phyloP scores from a whole-genome alignment of 30 jellyfish, hydroid and myxozoan genomes.

The Aurelia sp. region DNA sequence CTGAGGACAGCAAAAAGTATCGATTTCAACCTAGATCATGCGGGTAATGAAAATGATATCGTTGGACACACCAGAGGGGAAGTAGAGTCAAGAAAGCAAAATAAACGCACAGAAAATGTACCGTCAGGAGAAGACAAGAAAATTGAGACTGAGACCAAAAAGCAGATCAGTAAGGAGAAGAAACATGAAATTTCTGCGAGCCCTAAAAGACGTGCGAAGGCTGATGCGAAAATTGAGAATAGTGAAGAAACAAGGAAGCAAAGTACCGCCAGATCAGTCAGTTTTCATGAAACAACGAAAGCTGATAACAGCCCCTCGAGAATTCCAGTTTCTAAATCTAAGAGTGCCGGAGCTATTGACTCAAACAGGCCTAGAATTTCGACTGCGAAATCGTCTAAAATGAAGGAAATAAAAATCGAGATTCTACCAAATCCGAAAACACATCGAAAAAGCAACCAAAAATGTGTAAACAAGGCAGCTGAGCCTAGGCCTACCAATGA shows the following conservation, averaged over 20 bases:
- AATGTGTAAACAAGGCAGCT: conserved; percentile 14
- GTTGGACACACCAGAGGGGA: background rate
- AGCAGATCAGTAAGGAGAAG: too few species aligned
- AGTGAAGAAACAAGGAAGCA: background rate
- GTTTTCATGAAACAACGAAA: conserved; percentile 42
- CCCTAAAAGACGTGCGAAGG: too few species aligned
- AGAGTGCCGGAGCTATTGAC: conserved; percentile 53
- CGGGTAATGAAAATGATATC: too few species aligned
- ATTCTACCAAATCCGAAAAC: conserved; percentile 45
- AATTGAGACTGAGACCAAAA: too few species aligned
- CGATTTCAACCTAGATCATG: background rate
- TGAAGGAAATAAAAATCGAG: conserved; percentile 27
- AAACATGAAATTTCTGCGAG: too few species aligned
- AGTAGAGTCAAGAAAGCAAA: background rate
- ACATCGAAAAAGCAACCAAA: conserved; percentile 3
- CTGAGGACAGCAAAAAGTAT: conserved; percentile 1
- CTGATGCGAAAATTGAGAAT: too few species aligned
- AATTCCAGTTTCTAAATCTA: conserved; percentile 29
- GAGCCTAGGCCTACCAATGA: background rate
- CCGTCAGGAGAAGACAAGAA: too few species aligned
- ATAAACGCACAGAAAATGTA: background rate
- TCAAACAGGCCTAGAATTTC: conserved; percentile 16
- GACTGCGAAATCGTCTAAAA: conserved; percentile 8
- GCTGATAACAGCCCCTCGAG: background rate
- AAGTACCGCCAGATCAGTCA: conserved; percentile 29